A percentile compares a stretch with the other conserved stretches of the same genome.
These are phyloP conservation scores for Rhinogobius similis DNA, from an alignment of 2,113 vertebrate species.

Conservation along the genomic window DNA sequence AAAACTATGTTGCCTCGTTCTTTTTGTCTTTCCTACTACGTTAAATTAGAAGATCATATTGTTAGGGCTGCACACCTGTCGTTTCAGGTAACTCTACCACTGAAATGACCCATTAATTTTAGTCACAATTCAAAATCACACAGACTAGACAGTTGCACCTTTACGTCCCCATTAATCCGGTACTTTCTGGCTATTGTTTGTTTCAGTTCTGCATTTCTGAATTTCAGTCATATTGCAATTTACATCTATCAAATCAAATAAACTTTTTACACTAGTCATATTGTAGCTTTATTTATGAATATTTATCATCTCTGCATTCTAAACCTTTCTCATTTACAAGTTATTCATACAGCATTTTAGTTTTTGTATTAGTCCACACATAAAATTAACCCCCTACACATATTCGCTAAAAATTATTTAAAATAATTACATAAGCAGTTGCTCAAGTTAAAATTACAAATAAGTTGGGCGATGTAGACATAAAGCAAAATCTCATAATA, in stretches of 20 bases:
- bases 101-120: not conserved
- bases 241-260: not conserved
- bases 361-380: not conserved
- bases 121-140: not conserved
- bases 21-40: not conserved
- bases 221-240: not conserved
- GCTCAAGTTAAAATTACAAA: no score
- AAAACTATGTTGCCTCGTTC: not conserved
- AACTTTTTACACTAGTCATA: not conserved
- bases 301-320: not conserved
- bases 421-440: no score
- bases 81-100: not conserved
- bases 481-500: no score
- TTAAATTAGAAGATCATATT: not conserved
- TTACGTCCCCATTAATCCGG: not conserved
- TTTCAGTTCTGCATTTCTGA: not conserved
- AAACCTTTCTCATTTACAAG: not conserved
- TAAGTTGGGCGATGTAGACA: no score
- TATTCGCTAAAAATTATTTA: no score
- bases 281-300: not conserved
- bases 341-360: not conserved
- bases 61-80: not conserved
- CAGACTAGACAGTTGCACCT: not conserved
- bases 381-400: no score
- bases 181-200: not conserved